Percentiles rank a stretch among this genome's conserved stretches.
These are phyloP conservation scores for Argya squamiceps DNA, from an alignment of 2,797 vertebrate genomes.

Conservation along the genomic window DNA sequence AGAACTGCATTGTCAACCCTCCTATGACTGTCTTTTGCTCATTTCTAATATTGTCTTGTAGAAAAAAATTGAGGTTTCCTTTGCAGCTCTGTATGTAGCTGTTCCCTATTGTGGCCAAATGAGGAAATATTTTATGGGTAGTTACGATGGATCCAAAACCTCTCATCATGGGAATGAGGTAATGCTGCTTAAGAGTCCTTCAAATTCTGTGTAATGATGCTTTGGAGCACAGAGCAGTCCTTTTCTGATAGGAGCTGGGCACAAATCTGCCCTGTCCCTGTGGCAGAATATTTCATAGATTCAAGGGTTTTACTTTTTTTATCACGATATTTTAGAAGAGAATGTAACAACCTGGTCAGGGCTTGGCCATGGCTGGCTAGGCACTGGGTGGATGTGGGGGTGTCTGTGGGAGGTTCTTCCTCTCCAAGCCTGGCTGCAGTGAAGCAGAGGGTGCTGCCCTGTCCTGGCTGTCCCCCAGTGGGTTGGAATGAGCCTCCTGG, in stretches of 20 bases:
- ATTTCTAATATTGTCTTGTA: neutral
- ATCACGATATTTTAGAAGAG: fast-evolving
- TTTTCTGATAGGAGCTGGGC: neutral
- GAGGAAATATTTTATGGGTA: constrained; percentile 6
- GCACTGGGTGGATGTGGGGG: fast-evolving
- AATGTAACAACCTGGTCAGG: fast-evolving
- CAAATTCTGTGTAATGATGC: neutral
- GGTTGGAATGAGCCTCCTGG: neutral
- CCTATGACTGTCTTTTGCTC: neutral
- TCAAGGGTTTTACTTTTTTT: neutral
- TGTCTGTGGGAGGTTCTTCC: neutral
- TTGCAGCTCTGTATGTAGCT: neutral
- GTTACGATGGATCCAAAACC: neutral
- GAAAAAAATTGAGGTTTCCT: neutral
- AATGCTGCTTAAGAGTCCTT: neutral
- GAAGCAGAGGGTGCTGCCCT: neutral
- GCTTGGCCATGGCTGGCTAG: neutral
- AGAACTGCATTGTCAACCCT: neutral
- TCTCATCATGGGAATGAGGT: neutral
- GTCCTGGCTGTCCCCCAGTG: neutral
- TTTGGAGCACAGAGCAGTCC: neutral
- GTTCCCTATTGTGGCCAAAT: neutral
- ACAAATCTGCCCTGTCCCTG: neutral
- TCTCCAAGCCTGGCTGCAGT: neutral
- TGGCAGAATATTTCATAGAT: neutral